phyloP scores from a whole-genome alignment of 2,113 vertebrate species.

The Climacteris rufus region DNA sequence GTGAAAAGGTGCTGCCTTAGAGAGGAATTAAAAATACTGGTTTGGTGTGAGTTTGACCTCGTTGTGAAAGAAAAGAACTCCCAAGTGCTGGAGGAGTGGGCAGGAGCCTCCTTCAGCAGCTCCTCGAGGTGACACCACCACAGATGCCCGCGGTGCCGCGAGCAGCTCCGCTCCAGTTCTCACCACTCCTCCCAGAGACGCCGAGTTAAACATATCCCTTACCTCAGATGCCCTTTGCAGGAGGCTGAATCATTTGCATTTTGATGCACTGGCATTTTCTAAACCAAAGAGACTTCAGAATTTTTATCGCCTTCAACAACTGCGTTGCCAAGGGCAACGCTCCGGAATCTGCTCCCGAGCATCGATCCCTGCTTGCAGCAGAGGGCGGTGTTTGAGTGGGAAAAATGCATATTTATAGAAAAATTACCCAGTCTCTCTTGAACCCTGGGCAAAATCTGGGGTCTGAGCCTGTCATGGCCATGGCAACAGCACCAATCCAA shows the following conservation, averaged over 20 bases:
- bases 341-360: neutral
- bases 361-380: neutral
- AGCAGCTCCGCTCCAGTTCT: neutral
- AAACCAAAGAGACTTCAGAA: constrained; percentile 4
- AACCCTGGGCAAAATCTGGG: neutral
- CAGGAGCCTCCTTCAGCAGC: neutral
- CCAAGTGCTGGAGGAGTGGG: neutral
- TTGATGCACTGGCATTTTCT: constrained; percentile 54
- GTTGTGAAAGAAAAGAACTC: neutral
- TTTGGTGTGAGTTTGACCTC: neutral
- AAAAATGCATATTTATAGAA: constrained; percentile 30
- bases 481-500: neutral
- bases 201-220: neutral
- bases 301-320: constrained; percentile 46
- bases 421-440: neutral
- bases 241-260: constrained; percentile 48
- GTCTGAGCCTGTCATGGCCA: neutral
- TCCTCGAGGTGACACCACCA: neutral
- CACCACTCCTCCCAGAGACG: neutral
- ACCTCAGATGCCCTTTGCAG: constrained; percentile 48
- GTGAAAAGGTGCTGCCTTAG: neutral
- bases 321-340: constrained; percentile 42
- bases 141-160: neutral
- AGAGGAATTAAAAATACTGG: neutral
- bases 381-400: constrained; percentile 51